Base-by-base conservation (phyloP, 2,113 vertebrate species). In the Accipiter cooperii region DNA sequence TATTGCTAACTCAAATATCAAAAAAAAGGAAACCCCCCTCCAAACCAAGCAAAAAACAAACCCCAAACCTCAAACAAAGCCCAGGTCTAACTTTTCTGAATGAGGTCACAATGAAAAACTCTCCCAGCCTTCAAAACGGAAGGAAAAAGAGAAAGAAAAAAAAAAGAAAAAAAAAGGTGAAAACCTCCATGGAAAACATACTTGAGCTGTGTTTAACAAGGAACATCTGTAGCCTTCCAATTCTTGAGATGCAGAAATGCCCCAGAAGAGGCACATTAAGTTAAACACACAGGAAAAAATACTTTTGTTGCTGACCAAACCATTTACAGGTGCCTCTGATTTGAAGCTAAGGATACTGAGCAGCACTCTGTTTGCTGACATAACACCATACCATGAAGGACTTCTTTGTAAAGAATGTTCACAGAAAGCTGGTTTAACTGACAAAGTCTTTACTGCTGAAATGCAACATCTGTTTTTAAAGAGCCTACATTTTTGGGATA, bases 401-500 rank as follows among this genome's bases (percentile, higher is more conserved):
- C 33, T 84, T 82, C 95, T 97, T 92, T 97, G 91, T 78, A 84
- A 91, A 78, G 42, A 36, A 20, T 87, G 79, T 64, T 90, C 84
- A 55, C 75, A 82, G 76, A 94, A 96, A 93, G 73, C 63, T 78
- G 73, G 58, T 94, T 94, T 94, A 94, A 95, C 73, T 90, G 87
- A 95, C 86, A 73, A 64, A 75, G 75, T 54, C 84, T 96, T 95
- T 88, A 64, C 54, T 55, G 19, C n/a, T 75, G 79, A 96, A 94
- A 92, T 51, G 31, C 49, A 77, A 94, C 93, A 94, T 94, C 95
- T 96, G 97, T 90, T 96, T 95, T 85, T 64, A 89, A 93, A 94
- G 26, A 96, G 73, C 40, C 49, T 31, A 29, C 42, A 83, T 93
- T 92, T 89, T 79, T 70, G 21, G 49, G 84, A 93, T 83, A 89